Evolutionary conservation across 2,113 vertebrate species (phyloP).

Genomic region (Petaurus breviceps): DNA sequence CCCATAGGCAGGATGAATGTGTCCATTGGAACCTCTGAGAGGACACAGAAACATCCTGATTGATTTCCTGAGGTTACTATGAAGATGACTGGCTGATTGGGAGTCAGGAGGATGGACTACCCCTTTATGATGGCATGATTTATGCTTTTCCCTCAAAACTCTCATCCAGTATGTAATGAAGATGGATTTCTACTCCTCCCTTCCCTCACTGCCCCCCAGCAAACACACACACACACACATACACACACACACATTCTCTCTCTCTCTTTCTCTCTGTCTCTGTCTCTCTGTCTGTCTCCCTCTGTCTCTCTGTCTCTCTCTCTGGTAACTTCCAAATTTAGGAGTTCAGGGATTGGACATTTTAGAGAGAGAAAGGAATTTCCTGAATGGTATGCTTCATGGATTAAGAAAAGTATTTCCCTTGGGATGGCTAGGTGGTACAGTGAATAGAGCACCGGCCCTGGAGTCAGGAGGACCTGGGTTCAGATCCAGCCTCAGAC

Average conservation of each 20-base stretch:
- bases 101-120: neutral
- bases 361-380: neutral
- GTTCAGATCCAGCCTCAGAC: too few species aligned
- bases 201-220: neutral
- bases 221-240: too few species aligned
- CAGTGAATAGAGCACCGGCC: too few species aligned
- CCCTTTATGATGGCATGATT: neutral
- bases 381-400: neutral
- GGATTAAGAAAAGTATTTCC: neutral
- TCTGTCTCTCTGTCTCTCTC: too few species aligned
- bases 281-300: too few species aligned
- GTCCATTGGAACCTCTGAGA: neutral
- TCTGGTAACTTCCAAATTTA: neutral
- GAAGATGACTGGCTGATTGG: neutral
- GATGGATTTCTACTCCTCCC: neutral
- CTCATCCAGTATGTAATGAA: neutral
- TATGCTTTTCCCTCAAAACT: neutral
- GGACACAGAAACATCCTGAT: neutral
- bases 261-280: too few species aligned
- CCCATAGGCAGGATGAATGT: neutral
- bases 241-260: too few species aligned
- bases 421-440: too few species aligned
- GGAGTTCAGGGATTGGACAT: neutral
- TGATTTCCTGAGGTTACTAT: neutral
- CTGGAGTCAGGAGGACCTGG: too few species aligned